Evolutionary conservation across 2,888 invertebrate species (phyloP), one percentile per base, ranked within the genome.

Genomic region (Bunonema sp.): DNA sequence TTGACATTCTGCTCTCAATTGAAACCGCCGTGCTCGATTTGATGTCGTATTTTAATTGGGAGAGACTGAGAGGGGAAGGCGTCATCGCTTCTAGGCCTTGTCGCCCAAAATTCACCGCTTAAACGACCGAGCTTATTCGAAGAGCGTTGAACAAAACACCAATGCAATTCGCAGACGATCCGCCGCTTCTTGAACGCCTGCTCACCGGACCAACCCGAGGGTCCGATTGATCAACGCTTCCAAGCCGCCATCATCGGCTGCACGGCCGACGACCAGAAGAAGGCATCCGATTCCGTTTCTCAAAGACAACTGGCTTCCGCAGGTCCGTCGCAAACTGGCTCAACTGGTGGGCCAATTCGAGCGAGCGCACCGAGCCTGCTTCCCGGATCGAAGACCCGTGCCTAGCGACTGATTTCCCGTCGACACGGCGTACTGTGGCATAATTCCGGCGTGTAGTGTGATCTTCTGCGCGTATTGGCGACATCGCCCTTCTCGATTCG

Each of bases 211-310:
- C 46, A 56, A 39, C 58, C 65, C 2, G 56, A 59, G 16, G 67
- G 68, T 3, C 65, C 68, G 3, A 61, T 71, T 34, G 70, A 72
- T 47, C 63, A 64, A 31, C 58, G 63, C 29, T 73, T 60, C 48
- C 61, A 61, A 37, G 36, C n/a, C n/a, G n/a, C n/a, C n/a, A n/a
- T 71, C n/a, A 59, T 72, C 33, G 69, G 67, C 16, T 71, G 72
- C 52, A 69, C 71, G 4, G 67, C 69, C 7, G 72, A 73, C 46
- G 73, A 73, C 50, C 73, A 73, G 53, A 73, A 73, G 58, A 56
- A 63, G n/a, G n/a, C 35, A 57, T 50, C 37, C 51, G 61, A 34
- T 57, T 49, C 53, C 52, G 52, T 37, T 52, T 49, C n/a, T n/a
- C n/a, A n/a, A n/a, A 49, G 65, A 38, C 49, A 44, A 38, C 19